Evolutionary conservation across 2,113 vertebrate genomes (phyloP).

Genomic region (Amia ocellicauda): DNA sequence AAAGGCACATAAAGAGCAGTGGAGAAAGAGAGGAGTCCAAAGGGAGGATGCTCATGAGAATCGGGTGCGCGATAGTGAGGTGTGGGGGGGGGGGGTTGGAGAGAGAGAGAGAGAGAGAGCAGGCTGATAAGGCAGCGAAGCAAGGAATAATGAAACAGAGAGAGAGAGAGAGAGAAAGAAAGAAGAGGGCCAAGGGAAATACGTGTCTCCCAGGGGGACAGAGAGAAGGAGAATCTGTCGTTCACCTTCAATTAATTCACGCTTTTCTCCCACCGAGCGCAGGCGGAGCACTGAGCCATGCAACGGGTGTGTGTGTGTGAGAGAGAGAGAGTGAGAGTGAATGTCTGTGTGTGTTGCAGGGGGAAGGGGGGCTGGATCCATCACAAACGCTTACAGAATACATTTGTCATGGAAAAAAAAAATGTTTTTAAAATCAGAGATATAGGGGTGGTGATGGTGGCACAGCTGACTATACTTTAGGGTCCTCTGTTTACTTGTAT

Average conservation of each 20-base stretch:
- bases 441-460: constrained; percentile 14
- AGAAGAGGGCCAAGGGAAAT: constrained; percentile 32
- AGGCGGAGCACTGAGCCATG: constrained; percentile 40
- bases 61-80: constrained; percentile 13
- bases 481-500: constrained; percentile 32
- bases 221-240: constrained; percentile 64
- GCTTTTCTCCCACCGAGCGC: constrained; percentile 47
- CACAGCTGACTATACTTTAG: constrained; percentile 28
- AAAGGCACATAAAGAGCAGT: constrained; percentile 26
- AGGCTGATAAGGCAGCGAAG: not conserved
- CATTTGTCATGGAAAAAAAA: constrained; percentile 15
- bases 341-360: not conserved
- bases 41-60: constrained; percentile 43
- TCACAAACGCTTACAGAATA: constrained; percentile 17
- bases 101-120: constrained; percentile 14
- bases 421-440: constrained; percentile 27
- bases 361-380: not conserved
- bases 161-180: constrained; percentile 31
- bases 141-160: not conserved
- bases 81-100: constrained; percentile 33
- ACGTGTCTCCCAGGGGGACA: constrained; percentile 34
- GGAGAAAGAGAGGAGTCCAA: constrained; percentile 39
- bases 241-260: constrained; percentile 74
- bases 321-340: constrained; percentile 9
- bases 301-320: constrained; percentile 13